Conservation (phyloP, 2,888 invertebrate genomes). For the Leptopterna dolabrata region DNA sequence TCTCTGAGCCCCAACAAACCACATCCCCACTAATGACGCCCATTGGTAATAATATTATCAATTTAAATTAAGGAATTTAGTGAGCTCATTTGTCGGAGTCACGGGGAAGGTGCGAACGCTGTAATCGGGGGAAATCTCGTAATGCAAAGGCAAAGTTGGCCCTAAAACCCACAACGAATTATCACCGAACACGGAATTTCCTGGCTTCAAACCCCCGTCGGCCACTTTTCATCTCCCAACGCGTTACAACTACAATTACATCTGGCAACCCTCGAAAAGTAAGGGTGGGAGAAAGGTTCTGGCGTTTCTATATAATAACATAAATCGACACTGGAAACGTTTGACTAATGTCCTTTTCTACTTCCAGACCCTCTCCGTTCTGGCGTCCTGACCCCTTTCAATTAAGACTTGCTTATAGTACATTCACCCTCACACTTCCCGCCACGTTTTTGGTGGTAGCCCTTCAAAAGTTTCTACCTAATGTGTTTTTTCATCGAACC, state of each 20-base stretch:
- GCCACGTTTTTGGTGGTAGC: background rate
- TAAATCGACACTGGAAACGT: slow-evolving; percentile 49
- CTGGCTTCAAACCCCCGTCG: slow-evolving; percentile 3
- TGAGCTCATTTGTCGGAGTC: background rate
- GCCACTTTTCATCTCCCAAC: slow-evolving; percentile 17
- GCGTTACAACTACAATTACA: slow-evolving; percentile 37
- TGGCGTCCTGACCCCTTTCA: slow-evolving; percentile 8
- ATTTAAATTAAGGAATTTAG: background rate
- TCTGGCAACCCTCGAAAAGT: background rate
- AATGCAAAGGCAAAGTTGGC: background rate
- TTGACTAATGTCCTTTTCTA: slow-evolving; percentile 48
- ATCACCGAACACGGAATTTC: slow-evolving; percentile 33
- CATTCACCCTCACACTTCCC: background rate
- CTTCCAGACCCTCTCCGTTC: background rate
- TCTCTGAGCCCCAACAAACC: no score
- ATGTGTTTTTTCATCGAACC: slow-evolving; percentile 9
- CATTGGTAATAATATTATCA: no score
- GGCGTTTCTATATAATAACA: slow-evolving; percentile 49
- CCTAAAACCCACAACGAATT: slow-evolving; percentile 12
- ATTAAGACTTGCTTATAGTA: background rate
- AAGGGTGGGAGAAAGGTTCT: slow-evolving; percentile 12
- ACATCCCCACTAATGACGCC: no score
- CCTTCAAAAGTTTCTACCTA: background rate
- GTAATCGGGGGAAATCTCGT: background rate
- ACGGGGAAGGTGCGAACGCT: background rate